Percentiles rank a stretch among this genome's conserved stretches.
These are phyloP conservation scores for Eudyptes chrysolophus DNA, from an alignment of 2,113 vertebrate species.

Conservation along the genomic window DNA sequence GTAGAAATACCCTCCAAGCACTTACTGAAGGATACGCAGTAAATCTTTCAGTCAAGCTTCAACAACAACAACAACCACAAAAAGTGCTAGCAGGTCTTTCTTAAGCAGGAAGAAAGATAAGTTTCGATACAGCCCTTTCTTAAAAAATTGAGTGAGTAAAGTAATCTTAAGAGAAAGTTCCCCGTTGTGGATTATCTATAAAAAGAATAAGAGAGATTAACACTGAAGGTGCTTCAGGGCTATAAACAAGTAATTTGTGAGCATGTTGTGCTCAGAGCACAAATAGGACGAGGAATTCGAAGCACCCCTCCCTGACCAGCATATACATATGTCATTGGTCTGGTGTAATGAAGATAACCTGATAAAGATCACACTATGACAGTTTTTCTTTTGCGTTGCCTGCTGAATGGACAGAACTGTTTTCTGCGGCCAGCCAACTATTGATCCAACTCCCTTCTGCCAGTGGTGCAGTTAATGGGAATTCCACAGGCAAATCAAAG, in stretches of 20 bases:
- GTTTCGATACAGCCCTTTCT: constrained; percentile 44
- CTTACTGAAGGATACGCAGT: neutral
- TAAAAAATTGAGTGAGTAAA: constrained; percentile 48
- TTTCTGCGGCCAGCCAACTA: constrained; percentile 74
- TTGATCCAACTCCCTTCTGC: constrained; percentile 79
- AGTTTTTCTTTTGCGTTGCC: constrained; percentile 82
- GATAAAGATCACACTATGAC: constrained; percentile 85
- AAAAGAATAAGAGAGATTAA: constrained; percentile 66
- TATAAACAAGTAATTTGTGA: constrained; percentile 72
- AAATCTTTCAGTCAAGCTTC: neutral
- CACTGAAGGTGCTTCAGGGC: constrained; percentile 47
- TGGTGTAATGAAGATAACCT: constrained; percentile 82
- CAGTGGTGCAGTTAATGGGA: constrained; percentile 75
- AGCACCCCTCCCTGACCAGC: constrained; percentile 62
- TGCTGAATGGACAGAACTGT: constrained; percentile 78
- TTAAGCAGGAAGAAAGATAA: neutral
- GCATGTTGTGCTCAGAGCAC: neutral
- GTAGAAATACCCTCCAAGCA: neutral
- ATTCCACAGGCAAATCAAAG: constrained; percentile 77
- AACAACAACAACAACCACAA: neutral
- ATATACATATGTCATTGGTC: constrained; percentile 75
- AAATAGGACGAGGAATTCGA: constrained; percentile 39
- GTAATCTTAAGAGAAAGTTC: constrained; percentile 49
- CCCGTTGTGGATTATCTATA: constrained; percentile 49
- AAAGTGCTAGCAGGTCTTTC: neutral